Conservation (phyloP, 2,888 invertebrate species). For the Apoda limacodes region DNA sequence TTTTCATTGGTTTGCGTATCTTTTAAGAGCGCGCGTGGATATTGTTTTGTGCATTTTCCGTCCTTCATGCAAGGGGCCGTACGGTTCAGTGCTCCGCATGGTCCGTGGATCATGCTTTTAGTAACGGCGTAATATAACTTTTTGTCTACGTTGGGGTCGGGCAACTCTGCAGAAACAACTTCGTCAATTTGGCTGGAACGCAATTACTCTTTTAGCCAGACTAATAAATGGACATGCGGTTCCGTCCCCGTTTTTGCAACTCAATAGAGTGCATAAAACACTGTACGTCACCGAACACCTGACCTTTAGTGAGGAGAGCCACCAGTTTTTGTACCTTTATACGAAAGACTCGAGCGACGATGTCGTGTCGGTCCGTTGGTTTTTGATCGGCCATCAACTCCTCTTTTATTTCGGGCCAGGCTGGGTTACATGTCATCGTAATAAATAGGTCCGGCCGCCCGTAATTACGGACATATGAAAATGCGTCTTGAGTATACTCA, state of each 20-base stretch:
- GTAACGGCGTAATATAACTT: constrained; percentile 17
- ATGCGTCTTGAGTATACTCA: constrained; percentile 22
- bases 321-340: too few relatives aligned
- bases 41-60: too few relatives aligned
- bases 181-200: constrained; percentile 20
- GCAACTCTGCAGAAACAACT: constrained; percentile 23
- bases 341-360: too few relatives aligned
- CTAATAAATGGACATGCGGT: constrained; percentile 19
- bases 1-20: constrained; percentile 20
- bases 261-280: constrained; percentile 18
- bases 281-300: constrained; percentile 10
- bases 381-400: constrained; percentile 18
- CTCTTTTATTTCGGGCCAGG: constrained; percentile 22
- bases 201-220: constrained; percentile 15
- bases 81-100: constrained; percentile 17
- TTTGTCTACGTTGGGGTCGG: constrained; percentile 16
- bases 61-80: too few relatives aligned
- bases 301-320: constrained; percentile 10
- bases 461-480: constrained; percentile 22
- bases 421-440: too few relatives aligned
- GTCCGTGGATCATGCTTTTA: constrained; percentile 24
- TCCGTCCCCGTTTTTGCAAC: constrained; percentile 22
- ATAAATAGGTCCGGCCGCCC: too few relatives aligned
- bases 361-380: too few relatives aligned
- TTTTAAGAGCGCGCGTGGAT: too few relatives aligned